These are phyloP conservation scores for Xestoiulus laeticollis DNA, from an alignment of 2,888 invertebrate species.

Conservation along the genomic window DNA sequence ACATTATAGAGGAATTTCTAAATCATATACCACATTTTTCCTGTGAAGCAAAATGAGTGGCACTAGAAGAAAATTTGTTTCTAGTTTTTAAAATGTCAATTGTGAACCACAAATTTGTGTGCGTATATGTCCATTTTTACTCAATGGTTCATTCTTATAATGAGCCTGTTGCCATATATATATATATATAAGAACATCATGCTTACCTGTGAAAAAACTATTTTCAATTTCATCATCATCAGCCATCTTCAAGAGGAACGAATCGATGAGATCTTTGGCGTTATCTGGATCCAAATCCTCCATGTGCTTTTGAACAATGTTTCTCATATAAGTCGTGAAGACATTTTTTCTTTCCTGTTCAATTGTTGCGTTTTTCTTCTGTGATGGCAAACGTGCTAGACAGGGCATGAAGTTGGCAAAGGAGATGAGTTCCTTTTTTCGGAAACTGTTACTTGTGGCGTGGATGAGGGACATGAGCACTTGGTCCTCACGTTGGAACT, in stretches of 20 bases:
- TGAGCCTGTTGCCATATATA: no score
- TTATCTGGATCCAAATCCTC: neutral
- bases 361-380: neutral
- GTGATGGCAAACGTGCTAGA: neutral
- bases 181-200: no score
- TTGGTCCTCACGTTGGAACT: conserved; percentile 18
- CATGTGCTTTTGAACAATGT: conserved; percentile 54
- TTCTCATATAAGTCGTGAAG: conserved; percentile 47
- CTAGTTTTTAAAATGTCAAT: no score
- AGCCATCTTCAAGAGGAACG: conserved; percentile 55
- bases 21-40: no score
- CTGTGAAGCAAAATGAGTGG: no score
- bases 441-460: conserved; percentile 52
- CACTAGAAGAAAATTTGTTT: no score
- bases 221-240: neutral
- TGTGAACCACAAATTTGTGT: no score
- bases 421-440: conserved; percentile 18
- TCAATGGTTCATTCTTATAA: no score
- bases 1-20: no score
- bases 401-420: conserved; percentile 45
- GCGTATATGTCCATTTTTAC: no score
- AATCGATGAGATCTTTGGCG: conserved; percentile 56
- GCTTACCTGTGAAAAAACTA: conserved; percentile 45
- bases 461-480: conserved; percentile 49
- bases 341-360: neutral